Evolutionary conservation across 2,888 invertebrate species (phyloP).

Genomic region (Sinhomidia bicolor): DNA sequence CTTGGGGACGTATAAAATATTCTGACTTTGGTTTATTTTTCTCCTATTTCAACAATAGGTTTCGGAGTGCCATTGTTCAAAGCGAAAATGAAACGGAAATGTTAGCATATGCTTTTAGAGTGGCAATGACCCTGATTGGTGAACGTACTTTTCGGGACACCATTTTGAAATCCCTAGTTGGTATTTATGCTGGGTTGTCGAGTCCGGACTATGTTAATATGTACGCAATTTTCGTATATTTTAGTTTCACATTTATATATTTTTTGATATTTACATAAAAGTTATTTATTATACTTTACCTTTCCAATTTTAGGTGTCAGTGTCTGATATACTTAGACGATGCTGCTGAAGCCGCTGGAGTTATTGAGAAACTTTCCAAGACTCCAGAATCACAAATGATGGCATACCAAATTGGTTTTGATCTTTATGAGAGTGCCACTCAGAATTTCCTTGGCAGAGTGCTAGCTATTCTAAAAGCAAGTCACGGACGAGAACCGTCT

Average conservation of each 20-base stretch:
- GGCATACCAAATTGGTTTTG: constrained; percentile 99
- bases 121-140: constrained; percentile 97
- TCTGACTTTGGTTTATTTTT: too few relatives aligned
- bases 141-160: constrained; percentile 96
- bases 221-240: constrained; percentile 81
- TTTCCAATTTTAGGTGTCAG: constrained; percentile 88
- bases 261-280: not conserved
- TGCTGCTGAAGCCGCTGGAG: constrained; percentile 94
- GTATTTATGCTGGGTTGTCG: constrained; percentile 92
- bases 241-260: not conserved
- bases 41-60: constrained; percentile 66
- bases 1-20: too few relatives aligned
- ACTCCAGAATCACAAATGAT: constrained; percentile 90
- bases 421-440: constrained; percentile 99
- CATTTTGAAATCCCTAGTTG: constrained; percentile 93
- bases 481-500: constrained; percentile 62
- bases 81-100: constrained; percentile 92
- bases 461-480: constrained; percentile 90
- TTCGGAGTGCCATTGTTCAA: constrained; percentile 79
- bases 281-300: too few relatives aligned
- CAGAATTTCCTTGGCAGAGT: constrained; percentile 97
- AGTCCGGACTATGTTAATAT: constrained; percentile 99
- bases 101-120: constrained; percentile 97
- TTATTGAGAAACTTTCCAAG: constrained; percentile 91
- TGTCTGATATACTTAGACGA: constrained; percentile 98